Evolutionary conservation across 2,888 invertebrate genomes (phyloP).

Genomic region (Parascotia fuliginaria): DNA sequence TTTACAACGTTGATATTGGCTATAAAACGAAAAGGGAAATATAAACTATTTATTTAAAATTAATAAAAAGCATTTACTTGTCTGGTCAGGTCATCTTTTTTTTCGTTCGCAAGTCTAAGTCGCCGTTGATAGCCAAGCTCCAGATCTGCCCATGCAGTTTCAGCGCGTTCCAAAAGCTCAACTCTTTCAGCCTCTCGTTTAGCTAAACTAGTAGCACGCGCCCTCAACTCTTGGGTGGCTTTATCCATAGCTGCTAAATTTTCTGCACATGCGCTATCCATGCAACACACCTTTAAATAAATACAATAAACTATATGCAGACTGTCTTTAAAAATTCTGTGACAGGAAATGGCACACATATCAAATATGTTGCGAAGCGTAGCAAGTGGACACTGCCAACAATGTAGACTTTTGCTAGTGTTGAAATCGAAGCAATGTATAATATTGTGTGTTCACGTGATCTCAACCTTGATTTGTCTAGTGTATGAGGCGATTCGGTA

Average conservation of each 20-base stretch:
- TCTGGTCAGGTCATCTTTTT: slow-evolving; percentile 62
- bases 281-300: slow-evolving; percentile 60
- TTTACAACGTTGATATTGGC: too few relatives aligned
- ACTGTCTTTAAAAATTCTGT: too few relatives aligned
- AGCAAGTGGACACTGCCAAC: too few relatives aligned
- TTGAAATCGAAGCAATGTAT: too few relatives aligned
- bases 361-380: too few relatives aligned
- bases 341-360: too few relatives aligned
- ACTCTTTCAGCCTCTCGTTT: slow-evolving; percentile 67
- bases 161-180: slow-evolving; percentile 71
- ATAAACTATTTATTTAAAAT: neutral
- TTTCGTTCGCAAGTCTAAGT: slow-evolving; percentile 59
- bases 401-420: too few relatives aligned
- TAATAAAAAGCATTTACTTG: slow-evolving; percentile 49
- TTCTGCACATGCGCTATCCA: slow-evolving; percentile 56
- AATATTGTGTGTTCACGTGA: too few relatives aligned
- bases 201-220: slow-evolving; percentile 60
- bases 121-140: slow-evolving; percentile 69
- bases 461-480: too few relatives aligned
- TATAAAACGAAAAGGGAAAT: too few relatives aligned
- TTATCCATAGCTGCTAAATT: slow-evolving; percentile 56
- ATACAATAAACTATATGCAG: too few relatives aligned
- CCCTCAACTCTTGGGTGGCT: slow-evolving; percentile 55
- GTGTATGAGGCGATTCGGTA: too few relatives aligned
- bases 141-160: slow-evolving; percentile 73